Conservation (phyloP, 2,797 vertebrate species). For the Smutsia gigantea region DNA sequence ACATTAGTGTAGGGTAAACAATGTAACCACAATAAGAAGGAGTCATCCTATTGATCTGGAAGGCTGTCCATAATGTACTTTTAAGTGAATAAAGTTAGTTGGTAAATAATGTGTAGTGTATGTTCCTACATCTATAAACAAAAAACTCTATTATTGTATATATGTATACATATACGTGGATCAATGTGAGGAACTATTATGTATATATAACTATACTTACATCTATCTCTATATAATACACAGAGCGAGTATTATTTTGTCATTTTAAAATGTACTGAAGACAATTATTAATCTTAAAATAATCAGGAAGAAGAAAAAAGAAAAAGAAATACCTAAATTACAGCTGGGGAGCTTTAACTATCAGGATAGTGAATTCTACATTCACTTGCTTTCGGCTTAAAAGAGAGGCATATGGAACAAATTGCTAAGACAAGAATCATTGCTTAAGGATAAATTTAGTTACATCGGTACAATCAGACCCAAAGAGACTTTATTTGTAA, state of each 20-base stretch:
- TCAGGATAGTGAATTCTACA: neutral
- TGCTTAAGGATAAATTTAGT: slow-evolving; percentile 19
- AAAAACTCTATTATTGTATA: neutral
- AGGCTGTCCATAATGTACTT: neutral
- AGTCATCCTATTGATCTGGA: neutral
- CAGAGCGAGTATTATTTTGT: neutral
- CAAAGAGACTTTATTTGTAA: slow-evolving; percentile 23
- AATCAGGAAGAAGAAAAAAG: neutral
- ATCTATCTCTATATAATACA: neutral
- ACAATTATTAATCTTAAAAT: neutral
- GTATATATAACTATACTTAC: neutral
- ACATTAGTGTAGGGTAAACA: neutral
- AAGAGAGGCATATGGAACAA: neutral
- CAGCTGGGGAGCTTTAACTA: neutral
- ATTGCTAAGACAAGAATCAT: neutral
- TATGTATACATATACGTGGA: neutral
- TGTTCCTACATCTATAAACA: neutral
- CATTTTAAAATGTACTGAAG: neutral
- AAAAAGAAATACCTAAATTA: neutral
- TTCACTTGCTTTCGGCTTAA: neutral
- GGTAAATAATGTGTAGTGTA: neutral
- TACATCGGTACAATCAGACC: neutral
- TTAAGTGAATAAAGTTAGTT: neutral
- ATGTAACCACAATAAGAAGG: neutral
- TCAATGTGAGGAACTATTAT: neutral